phyloP scores from a whole-genome alignment of 1,140 invertebrate species.

The Triops longicaudatus region DNA sequence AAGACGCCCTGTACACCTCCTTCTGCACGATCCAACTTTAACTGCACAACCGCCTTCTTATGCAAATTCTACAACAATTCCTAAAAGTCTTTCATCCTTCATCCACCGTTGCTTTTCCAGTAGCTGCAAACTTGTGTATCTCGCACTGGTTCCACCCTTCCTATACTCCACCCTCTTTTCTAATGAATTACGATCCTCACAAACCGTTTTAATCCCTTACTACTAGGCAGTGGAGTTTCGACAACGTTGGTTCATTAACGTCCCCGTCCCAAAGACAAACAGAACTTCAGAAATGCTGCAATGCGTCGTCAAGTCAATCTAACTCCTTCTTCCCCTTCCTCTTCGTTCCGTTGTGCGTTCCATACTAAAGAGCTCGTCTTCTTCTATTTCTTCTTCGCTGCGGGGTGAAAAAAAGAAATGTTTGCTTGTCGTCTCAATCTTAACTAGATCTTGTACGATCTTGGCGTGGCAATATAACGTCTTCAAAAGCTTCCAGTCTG shows the following conservation, averaged over 20 bases:
- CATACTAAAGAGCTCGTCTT: not conserved
- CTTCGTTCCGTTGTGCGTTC: not conserved
- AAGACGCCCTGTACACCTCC: too few species aligned
- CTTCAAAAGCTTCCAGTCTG: slow-evolving; percentile 12
- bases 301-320: not conserved
- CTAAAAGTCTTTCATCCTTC: too few species aligned
- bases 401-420: not conserved
- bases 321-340: not conserved
- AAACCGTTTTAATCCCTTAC: not conserved
- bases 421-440: slow-evolving; percentile 15
- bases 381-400: not conserved
- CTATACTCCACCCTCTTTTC: not conserved
- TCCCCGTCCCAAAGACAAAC: not conserved
- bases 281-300: not conserved
- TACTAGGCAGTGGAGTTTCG: not conserved
- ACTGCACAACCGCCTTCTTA: too few species aligned
- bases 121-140: too few species aligned
- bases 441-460: slow-evolving; percentile 12
- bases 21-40: too few species aligned
- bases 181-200: not conserved
- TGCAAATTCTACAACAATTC: too few species aligned
- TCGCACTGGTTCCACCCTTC: too few species aligned
- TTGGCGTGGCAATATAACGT: slow-evolving; percentile 10
- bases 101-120: too few species aligned
- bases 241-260: slow-evolving; percentile 4